Percentiles rank a stretch among this genome's conserved stretches.
These are phyloP conservation scores for Turritopsis dohrnii DNA, from an alignment of 30 jellyfish, hydroid and myxozoan genomes.

Conservation along the genomic window DNA sequence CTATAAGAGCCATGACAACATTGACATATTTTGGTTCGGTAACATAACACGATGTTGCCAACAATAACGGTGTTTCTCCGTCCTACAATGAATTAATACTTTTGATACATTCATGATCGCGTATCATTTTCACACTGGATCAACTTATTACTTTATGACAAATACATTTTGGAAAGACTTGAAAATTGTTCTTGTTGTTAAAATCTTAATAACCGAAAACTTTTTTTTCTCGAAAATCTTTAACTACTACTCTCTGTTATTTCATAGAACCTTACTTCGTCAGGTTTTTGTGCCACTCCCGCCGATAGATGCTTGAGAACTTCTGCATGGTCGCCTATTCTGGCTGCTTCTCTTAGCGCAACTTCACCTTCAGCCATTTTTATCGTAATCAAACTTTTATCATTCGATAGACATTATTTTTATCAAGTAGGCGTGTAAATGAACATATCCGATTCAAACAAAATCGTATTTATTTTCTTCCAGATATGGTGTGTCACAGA, in stretches of 20 bases:
- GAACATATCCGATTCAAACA: slow-evolving; percentile 11
- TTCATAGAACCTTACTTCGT: slow-evolving; percentile 26
- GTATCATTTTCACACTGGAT: no score
- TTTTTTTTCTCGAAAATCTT: background rate
- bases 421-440: background rate
- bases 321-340: slow-evolving; percentile 37
- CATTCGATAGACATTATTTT: background rate
- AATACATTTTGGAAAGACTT: background rate
- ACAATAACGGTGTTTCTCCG: slow-evolving; percentile 78
- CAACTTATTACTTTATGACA: no score
- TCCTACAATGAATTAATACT: slow-evolving; percentile 25
- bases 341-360: slow-evolving; percentile 54
- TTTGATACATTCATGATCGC: background rate
- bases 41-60: slow-evolving; percentile 60
- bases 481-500: background rate
- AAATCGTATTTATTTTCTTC: slow-evolving; percentile 9
- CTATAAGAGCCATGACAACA: slow-evolving; percentile 59
- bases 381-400: background rate
- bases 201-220: background rate
- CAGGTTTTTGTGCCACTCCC: slow-evolving; percentile 54
- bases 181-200: background rate
- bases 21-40: slow-evolving; percentile 85
- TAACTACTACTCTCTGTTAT: background rate
- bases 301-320: slow-evolving; percentile 38
- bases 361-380: slow-evolving; percentile 60